These are phyloP conservation scores for Seriola dumerili DNA, from an alignment of 2,113 vertebrate genomes.

Conservation along the genomic window DNA sequence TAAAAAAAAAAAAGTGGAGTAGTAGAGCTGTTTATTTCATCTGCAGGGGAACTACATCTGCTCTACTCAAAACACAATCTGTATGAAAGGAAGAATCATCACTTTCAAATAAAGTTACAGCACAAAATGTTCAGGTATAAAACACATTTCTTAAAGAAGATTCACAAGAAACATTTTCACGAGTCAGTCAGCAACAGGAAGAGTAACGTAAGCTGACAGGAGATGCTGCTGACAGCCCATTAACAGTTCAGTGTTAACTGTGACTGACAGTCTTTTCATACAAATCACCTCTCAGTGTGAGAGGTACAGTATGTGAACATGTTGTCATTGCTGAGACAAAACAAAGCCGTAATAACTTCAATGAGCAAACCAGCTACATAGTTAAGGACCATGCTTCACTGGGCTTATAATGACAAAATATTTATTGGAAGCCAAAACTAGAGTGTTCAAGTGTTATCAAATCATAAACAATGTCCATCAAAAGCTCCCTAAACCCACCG, in stretches of 20 bases:
- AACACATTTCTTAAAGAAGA: conserved; percentile 3
- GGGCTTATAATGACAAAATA: too few species aligned
- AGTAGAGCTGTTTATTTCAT: conserved; percentile 12
- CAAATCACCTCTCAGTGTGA: neutral
- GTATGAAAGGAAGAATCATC: neutral
- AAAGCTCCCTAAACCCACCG: too few species aligned
- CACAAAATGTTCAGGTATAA: neutral
- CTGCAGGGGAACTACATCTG: neutral
- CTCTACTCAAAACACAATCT: neutral
- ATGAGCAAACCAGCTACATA: neutral
- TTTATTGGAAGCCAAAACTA: too few species aligned
- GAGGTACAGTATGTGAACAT: neutral
- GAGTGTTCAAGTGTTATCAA: too few species aligned
- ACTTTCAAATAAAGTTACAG: neutral
- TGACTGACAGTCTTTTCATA: conserved; percentile 29
- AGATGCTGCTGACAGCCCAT: conserved; percentile 56
- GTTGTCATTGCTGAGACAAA: neutral
- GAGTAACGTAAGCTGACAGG: conserved; percentile 40
- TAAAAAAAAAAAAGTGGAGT: conserved; percentile 2
- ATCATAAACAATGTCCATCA: too few species aligned
- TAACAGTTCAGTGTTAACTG: conserved; percentile 43
- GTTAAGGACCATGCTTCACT: conserved; percentile 2
- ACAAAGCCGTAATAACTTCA: neutral
- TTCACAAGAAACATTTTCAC: conserved; percentile 4
- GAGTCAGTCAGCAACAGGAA: conserved; percentile 28